A percentile compares a stretch with the other conserved stretches of the same genome.
These are phyloP conservation scores for Lytechinus variegatus DNA, from an alignment of 35 echinoderm and acorn worm species.

Conservation along the genomic window DNA sequence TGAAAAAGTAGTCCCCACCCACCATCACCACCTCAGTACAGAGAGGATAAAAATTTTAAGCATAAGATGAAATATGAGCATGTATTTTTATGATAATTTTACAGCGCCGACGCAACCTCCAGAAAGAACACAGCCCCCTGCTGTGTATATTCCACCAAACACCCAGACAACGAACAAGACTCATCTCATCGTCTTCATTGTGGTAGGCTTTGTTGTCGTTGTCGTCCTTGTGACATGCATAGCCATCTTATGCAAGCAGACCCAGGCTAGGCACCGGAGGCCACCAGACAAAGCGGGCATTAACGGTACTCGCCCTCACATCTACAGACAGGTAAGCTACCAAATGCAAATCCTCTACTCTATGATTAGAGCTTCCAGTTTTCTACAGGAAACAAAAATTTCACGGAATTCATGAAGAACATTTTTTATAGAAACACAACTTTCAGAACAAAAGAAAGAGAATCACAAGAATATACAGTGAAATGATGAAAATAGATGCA, in stretches of 20 bases:
- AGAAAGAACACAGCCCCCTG: background rate
- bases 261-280: conserved; percentile 40
- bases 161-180: background rate
- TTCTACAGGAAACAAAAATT: no score
- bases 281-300: conserved; percentile 56
- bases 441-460: no score
- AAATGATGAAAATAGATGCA: no score
- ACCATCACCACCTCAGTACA: no score
- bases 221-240: conserved; percentile 39
- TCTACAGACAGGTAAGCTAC: conserved; percentile 56
- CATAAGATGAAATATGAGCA: no score
- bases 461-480: no score
- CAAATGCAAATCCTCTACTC: no score
- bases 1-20: no score
- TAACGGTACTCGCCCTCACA: conserved; percentile 51
- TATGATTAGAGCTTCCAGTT: no score
- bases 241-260: conserved; percentile 54
- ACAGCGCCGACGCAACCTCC: background rate
- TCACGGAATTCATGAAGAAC: no score
- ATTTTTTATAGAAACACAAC: no score
- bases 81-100: background rate
- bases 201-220: conserved; percentile 16
- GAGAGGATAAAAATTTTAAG: no score
- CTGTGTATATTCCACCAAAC: background rate
- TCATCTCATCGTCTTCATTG: background rate